phyloP scores from a whole-genome alignment of 2,888 invertebrate genomes.

The Temnothorax ravouxi region DNA sequence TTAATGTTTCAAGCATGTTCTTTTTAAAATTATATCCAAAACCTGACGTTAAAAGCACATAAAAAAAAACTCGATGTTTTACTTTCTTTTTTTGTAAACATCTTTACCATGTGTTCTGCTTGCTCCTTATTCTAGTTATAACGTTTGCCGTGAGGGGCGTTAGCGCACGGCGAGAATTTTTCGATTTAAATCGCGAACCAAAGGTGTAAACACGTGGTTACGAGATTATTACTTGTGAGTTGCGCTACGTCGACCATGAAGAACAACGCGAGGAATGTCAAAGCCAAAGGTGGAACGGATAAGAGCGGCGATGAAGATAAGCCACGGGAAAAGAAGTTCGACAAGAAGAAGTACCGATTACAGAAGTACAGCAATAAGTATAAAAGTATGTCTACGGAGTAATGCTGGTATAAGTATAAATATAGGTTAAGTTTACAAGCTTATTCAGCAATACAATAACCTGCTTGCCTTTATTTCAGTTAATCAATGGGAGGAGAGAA shows the following conservation, averaged over 20 bases:
- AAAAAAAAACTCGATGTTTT: neutral
- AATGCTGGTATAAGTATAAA: too few relatives aligned
- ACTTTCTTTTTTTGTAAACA: neutral
- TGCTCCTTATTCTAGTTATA: neutral
- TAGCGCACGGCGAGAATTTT: neutral
- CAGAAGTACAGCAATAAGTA: constrained; percentile 91
- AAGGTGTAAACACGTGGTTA: neutral
- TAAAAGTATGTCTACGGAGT: constrained; percentile 85
- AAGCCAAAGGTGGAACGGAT: neutral
- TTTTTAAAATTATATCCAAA: neutral
- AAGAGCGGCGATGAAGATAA: neutral
- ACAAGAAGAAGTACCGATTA: constrained; percentile 90
- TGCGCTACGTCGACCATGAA: constrained; percentile 42
- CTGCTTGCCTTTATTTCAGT: constrained; percentile 80
- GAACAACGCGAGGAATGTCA: neutral
- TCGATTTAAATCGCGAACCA: neutral
- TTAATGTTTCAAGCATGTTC: neutral
- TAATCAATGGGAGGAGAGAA: constrained; percentile 90
- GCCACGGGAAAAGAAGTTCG: constrained; percentile 88
- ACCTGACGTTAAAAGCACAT: neutral
- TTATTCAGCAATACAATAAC: constrained; percentile 36
- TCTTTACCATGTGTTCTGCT: neutral
- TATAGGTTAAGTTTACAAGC: constrained; percentile 70
- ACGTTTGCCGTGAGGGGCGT: neutral
- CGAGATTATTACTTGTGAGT: too few relatives aligned